A percentile compares a stretch with the other conserved stretches of the same genome.
Conservation (phyloP, 2,113 vertebrate genomes). For the Collichthys lucidus region DNA sequence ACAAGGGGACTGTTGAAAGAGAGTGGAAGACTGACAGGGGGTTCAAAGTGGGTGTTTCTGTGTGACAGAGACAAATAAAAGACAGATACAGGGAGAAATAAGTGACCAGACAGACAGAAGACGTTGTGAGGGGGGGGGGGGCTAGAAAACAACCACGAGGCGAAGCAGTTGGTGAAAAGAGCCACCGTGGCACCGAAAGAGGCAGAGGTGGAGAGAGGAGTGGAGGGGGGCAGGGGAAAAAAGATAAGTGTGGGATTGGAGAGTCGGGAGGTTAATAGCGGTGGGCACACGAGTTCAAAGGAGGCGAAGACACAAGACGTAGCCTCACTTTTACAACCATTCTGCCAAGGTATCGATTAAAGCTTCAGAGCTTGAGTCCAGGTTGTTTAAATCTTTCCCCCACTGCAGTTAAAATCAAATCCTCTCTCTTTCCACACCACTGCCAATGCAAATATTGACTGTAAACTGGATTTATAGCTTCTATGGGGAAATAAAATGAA, state of each 20-base stretch:
- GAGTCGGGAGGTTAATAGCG: conserved; percentile 27
- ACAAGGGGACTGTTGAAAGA: conserved; percentile 35
- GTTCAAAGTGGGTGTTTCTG: conserved; percentile 29
- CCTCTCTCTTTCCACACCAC: conserved; percentile 4
- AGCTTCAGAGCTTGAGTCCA: conserved; percentile 24
- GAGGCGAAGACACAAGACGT: background rate
- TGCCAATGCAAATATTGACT: conserved; percentile 27
- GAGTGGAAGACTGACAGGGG: conserved; percentile 35
- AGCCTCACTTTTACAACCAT: conserved; percentile 21
- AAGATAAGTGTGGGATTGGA: background rate
- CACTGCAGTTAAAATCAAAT: background rate
- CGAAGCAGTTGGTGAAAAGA: conserved; percentile 22
- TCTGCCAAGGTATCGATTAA: conserved; percentile 15
- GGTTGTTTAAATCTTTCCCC: conserved; percentile 49
- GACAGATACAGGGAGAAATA: conserved; percentile 40
- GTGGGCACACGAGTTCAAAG: background rate
- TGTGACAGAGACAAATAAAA: conserved; percentile 51
- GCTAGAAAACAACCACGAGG: conserved; percentile 20
- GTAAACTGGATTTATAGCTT: conserved; percentile 16
- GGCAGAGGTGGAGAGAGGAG: conserved; percentile 15
- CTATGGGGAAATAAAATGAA: background rate
- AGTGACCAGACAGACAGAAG: background rate
- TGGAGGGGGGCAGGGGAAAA: background rate
- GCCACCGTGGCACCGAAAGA: conserved; percentile 49
- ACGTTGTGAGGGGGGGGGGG: background rate